phyloP scores from a whole-genome alignment of 2,113 vertebrate genomes.

The Pollachius pollachius region DNA sequence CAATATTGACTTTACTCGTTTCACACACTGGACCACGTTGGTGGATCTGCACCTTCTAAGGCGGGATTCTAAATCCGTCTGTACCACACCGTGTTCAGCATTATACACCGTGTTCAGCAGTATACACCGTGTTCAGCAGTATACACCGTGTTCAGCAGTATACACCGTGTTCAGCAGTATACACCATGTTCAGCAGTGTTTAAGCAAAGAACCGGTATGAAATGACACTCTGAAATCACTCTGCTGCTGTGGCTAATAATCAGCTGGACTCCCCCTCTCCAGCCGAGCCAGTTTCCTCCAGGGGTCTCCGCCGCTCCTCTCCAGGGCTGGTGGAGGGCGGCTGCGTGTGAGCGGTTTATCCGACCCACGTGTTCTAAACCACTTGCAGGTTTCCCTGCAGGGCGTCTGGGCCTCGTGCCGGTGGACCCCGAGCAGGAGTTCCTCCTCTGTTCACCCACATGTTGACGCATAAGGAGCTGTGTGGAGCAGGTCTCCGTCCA shows the following conservation, averaged over 20 bases:
- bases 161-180: no score
- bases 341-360: constrained; percentile 13
- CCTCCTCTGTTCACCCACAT: constrained; percentile 31
- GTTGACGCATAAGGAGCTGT: constrained; percentile 29
- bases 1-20: constrained; percentile 61
- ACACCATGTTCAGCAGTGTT: no score
- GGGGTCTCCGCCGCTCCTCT: constrained; percentile 2
- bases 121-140: no score
- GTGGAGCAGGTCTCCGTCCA: constrained; percentile 14
- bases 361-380: constrained; percentile 45
- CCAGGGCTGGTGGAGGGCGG: background rate
- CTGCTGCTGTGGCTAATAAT: no score
- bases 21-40: constrained; percentile 32
- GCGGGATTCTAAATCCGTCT: background rate
- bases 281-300: no score
- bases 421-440: constrained; percentile 3
- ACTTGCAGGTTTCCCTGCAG: constrained; percentile 43
- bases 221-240: no score
- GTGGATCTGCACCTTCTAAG: constrained; percentile 50
- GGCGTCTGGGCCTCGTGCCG: constrained; percentile 3
- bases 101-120: background rate
- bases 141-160: no score
- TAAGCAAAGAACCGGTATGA: no score
- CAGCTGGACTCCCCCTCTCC: no score
- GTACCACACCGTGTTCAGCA: background rate